Conservation (phyloP, 2,888 invertebrate genomes). For the Lingula anatina region DNA sequence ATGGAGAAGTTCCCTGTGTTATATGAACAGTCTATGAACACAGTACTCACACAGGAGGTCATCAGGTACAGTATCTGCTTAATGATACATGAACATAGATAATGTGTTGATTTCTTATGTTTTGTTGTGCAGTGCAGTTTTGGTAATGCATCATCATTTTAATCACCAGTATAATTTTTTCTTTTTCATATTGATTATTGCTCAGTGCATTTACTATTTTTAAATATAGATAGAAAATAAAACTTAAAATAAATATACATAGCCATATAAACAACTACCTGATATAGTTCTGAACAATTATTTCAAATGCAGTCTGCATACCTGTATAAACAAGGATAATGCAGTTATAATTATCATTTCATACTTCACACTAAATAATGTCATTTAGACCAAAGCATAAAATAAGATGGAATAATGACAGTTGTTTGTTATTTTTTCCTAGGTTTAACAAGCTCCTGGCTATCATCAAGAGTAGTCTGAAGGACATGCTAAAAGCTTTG, state of each 20-base stretch:
- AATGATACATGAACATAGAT: background rate
- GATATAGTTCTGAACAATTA: no score
- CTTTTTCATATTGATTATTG: background rate
- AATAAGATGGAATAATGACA: no score
- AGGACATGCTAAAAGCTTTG: slow-evolving; percentile 63
- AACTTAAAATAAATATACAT: no score
- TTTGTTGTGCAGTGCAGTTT: background rate
- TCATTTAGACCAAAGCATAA: no score
- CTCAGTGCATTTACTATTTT: no score
- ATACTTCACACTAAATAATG: no score
- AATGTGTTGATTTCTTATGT: background rate
- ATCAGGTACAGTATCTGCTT: slow-evolving; percentile 60
- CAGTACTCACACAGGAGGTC: slow-evolving; percentile 80
- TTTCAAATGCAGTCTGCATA: no score
- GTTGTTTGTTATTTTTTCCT: slow-evolving; percentile 7
- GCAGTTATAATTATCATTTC: no score
- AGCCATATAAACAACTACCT: no score
- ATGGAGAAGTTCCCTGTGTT: slow-evolving; percentile 69
- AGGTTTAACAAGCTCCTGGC: slow-evolving; percentile 49
- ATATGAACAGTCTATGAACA: slow-evolving; percentile 84
- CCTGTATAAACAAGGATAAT: no score
- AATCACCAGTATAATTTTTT: background rate
- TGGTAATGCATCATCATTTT: no score
- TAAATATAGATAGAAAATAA: no score
- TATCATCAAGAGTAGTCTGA: slow-evolving; percentile 55